phyloP scores from a whole-genome alignment of 92 coral and sea anemone genomes.

The Isaurus tuberculatus region DNA sequence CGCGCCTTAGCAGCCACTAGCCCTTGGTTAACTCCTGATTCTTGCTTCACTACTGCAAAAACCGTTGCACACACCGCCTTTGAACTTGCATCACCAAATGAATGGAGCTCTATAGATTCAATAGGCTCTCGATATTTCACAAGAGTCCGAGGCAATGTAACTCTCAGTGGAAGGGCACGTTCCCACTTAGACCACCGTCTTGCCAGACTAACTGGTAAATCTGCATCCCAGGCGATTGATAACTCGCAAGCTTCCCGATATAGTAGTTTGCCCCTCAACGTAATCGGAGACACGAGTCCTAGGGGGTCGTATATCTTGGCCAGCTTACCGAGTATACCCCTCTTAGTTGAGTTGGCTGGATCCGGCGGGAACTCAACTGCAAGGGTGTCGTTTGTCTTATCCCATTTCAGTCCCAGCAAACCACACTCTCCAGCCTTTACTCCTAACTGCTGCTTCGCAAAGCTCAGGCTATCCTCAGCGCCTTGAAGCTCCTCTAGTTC shows the following conservation, averaged over 20 bases:
- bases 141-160: conserved; percentile 22
- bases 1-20: conserved; percentile 49
- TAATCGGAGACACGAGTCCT: conserved; percentile 43
- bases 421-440: conserved; percentile 32
- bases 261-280: conserved; percentile 40
- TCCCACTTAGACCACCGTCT: conserved; percentile 46
- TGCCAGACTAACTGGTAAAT: conserved; percentile 1
- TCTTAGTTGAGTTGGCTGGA: conserved; percentile 16
- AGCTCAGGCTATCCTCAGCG: not conserved
- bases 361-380: conserved; percentile 44
- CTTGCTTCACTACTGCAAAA: conserved; percentile 19
- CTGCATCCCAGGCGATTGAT: conserved; percentile 19
- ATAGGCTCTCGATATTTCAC: conserved; percentile 32
- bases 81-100: conserved; percentile 32
- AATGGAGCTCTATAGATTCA: conserved; percentile 21
- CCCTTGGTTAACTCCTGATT: conserved; percentile 36
- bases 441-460: conserved; percentile 40
- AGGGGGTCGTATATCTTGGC: conserved; percentile 51
- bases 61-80: not conserved
- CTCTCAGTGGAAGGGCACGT: conserved; percentile 16
- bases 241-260: conserved; percentile 46
- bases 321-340: conserved; percentile 33
- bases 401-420: conserved; percentile 41
- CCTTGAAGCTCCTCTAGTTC: conserved; percentile 41
- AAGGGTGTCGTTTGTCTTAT: conserved; percentile 36